These are phyloP conservation scores for Idaea aversata DNA, from an alignment of 2,888 invertebrate species.

Conservation along the genomic window DNA sequence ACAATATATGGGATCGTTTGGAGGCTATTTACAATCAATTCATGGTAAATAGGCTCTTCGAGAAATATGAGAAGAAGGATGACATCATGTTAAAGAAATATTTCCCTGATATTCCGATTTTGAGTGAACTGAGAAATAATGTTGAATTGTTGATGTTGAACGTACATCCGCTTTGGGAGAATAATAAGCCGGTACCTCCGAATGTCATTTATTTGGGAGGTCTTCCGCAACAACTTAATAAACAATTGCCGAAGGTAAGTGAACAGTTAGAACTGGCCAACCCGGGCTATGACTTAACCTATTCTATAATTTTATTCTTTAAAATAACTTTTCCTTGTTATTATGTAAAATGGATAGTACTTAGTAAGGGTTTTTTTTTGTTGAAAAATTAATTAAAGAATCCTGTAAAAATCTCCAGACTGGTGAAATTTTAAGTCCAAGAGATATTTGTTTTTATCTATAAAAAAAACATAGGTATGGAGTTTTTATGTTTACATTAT, in stretches of 20 bases:
- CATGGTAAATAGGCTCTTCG: not conserved
- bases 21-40: conserved; percentile 13
- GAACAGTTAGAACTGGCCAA: too few relatives aligned
- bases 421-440: too few relatives aligned
- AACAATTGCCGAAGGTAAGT: conserved; percentile 36
- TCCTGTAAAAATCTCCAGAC: too few relatives aligned
- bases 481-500: too few relatives aligned
- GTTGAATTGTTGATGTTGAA: conserved; percentile 32
- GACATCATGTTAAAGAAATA: conserved; percentile 7
- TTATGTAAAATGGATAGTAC: too few relatives aligned
- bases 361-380: too few relatives aligned
- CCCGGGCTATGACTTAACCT: too few relatives aligned
- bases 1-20: conserved; percentile 37
- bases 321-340: too few relatives aligned
- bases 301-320: too few relatives aligned
- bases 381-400: too few relatives aligned
- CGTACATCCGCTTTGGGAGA: conserved; percentile 29
- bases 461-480: too few relatives aligned
- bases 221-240: conserved; percentile 35
- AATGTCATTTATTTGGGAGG: conserved; percentile 44
- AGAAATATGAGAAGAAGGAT: not conserved
- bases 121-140: conserved; percentile 25
- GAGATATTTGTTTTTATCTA: too few relatives aligned
- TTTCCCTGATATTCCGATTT: conserved; percentile 15
- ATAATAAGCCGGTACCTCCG: conserved; percentile 31